These are phyloP conservation scores for Aphaenogaster floridana DNA, from an alignment of 1,140 invertebrate species.

Conservation along the genomic window DNA sequence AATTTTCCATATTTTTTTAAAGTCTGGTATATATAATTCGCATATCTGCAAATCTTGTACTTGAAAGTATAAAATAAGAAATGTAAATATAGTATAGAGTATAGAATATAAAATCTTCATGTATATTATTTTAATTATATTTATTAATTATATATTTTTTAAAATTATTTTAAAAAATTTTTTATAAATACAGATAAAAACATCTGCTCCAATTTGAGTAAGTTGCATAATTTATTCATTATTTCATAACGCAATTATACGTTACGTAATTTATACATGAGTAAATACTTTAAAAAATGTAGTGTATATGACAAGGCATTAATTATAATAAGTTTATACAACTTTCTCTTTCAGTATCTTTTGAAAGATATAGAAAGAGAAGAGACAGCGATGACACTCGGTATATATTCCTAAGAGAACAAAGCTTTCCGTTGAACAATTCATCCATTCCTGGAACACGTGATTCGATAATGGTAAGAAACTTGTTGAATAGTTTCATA, in stretches of 20 bases:
- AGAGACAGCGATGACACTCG: background rate
- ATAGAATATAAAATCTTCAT: background rate
- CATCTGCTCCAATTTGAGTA: background rate
- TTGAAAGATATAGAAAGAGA: slow-evolving; percentile 5
- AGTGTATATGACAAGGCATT: background rate
- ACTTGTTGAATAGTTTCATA: slow-evolving; percentile 55
- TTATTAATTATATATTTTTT: too few relatives aligned
- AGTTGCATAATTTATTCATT: background rate
- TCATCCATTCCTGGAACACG: slow-evolving; percentile 28
- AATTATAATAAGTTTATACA: background rate
- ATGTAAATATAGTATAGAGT: background rate
- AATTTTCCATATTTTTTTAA: background rate
- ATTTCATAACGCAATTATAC: background rate
- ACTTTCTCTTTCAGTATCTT: background rate
- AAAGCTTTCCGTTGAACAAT: slow-evolving; percentile 18
- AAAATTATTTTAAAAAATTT: background rate
- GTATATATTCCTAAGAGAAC: slow-evolving; percentile 12
- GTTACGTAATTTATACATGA: background rate
- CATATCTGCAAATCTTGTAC: background rate
- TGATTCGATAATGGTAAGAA: slow-evolving; percentile 33
- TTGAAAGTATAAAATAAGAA: background rate
- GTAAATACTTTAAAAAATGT: background rate
- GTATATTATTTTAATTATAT: background rate
- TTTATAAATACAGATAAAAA: background rate
- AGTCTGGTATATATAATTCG: background rate